Evolutionary conservation across 2,797 vertebrate genomes (phyloP).

Genomic region (Sylvia borin): DNA sequence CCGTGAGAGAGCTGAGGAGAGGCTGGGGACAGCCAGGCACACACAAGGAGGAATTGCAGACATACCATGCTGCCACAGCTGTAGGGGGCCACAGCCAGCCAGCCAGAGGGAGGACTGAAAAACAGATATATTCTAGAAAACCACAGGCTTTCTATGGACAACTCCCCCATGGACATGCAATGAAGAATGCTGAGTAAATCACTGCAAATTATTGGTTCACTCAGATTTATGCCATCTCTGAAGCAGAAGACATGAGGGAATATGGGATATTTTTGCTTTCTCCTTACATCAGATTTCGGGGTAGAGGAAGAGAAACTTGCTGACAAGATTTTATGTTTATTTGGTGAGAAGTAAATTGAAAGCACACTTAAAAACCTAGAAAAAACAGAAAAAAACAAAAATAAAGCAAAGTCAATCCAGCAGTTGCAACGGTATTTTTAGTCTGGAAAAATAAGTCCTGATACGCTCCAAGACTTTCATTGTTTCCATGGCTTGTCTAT

Average conservation of each 20-base stretch:
- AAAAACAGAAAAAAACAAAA: neutral
- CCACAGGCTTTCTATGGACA: neutral
- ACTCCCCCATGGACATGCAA: rapidly evolving
- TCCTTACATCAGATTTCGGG: neutral
- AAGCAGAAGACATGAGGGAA: neutral
- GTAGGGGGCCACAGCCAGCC: neutral
- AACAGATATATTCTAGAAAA: neutral
- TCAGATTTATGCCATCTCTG: neutral
- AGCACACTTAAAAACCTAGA: neutral
- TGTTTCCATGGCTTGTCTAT: neutral
- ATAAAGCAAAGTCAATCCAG: neutral
- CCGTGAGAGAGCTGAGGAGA: rapidly evolving
- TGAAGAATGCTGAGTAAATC: neutral
- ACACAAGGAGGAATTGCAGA: neutral
- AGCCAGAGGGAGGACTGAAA: neutral
- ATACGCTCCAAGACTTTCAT: neutral
- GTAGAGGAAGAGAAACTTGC: neutral
- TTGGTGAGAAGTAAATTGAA: constrained; percentile 40
- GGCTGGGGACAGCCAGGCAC: neutral
- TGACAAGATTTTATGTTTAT: constrained; percentile 37
- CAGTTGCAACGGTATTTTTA: neutral
- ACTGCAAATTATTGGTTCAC: neutral
- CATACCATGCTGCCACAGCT: neutral
- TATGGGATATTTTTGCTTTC: neutral
- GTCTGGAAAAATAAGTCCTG: neutral